Evolutionary conservation across 2,888 invertebrate species (phyloP).

Genomic region (Sthenelais limicola): DNA sequence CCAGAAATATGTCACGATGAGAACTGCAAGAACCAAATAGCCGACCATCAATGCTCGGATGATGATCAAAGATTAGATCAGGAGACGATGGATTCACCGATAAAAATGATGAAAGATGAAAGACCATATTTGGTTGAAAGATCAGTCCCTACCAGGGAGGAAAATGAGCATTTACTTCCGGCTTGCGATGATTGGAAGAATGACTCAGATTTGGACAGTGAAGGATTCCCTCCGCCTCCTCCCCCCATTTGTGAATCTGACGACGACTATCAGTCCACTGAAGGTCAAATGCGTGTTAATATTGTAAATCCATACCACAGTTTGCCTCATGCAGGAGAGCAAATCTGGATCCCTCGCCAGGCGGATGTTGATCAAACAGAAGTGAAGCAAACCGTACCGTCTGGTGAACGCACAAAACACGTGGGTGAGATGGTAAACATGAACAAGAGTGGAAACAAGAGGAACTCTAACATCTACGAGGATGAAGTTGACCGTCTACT

Average conservation of each 20-base stretch:
- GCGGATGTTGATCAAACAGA: conserved; percentile 9
- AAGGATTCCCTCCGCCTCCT: conserved; percentile 29
- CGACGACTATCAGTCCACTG: neutral
- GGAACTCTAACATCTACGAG: conserved; percentile 17
- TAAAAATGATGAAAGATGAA: no score
- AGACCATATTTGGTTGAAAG: no score
- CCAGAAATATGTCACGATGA: no score
- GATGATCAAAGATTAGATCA: no score
- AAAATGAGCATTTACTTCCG: neutral
- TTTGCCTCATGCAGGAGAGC: neutral
- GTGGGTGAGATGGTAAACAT: neutral
- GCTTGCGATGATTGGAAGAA: conserved; percentile 2
- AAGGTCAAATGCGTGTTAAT: conserved; percentile 12
- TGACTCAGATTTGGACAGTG: conserved; percentile 16
- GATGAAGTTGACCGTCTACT: conserved; percentile 26
- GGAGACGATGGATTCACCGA: no score
- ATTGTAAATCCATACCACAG: neutral
- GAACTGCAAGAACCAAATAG: no score
- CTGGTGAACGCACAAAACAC: neutral
- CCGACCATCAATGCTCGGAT: no score
- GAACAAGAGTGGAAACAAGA: neutral
- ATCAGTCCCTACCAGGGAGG: neutral
- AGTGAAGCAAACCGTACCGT: conserved; percentile 2
- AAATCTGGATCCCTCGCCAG: neutral
- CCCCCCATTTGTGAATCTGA: conserved; percentile 20